Evolutionary conservation across 1,140 invertebrate genomes (phyloP).

Genomic region (Teleogryllus occipitalis): DNA sequence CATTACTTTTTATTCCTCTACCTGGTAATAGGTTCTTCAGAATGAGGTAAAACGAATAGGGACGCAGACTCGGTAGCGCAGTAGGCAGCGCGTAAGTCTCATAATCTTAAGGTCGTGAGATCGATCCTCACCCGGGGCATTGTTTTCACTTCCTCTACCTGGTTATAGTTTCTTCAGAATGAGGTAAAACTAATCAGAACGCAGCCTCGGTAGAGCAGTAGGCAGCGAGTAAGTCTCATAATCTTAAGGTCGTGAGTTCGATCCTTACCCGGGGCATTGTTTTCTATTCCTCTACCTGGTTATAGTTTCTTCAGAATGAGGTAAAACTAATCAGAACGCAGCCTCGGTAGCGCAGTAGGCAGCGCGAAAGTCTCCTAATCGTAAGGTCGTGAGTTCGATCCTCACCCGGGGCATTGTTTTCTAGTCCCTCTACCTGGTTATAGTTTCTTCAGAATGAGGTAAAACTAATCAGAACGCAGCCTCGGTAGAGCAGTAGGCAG

Average conservation of each 20-base stretch:
- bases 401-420: conserved; percentile 70
- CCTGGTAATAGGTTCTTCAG: no score
- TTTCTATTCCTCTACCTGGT: no score
- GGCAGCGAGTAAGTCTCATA: conserved; percentile 95
- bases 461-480: no score
- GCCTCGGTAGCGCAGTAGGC: conserved; percentile 87
- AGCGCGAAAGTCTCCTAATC: conserved; percentile 96
- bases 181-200: no score
- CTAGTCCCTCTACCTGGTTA: no score
- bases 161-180: no score
- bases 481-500: conserved; percentile 89
- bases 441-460: no score
- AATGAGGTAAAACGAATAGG: no score
- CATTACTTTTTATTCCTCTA: no score
- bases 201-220: conserved; percentile 83
- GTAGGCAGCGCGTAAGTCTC: conserved; percentile 93
- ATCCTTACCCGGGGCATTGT: conserved; percentile 80
- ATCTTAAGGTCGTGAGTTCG: conserved; percentile 96
- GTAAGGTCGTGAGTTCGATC: conserved; percentile 95
- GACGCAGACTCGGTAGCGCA: conserved; percentile 84
- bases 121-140: conserved; percentile 22
- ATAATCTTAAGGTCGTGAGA: conserved; percentile 65
- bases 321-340: no score
- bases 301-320: no score
- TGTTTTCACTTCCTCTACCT: no score